Percentiles rank a stretch among this genome's conserved stretches.
These are phyloP conservation scores for Xestia ashworthii DNA, from an alignment of 2,888 invertebrate genomes.

Conservation along the genomic window DNA sequence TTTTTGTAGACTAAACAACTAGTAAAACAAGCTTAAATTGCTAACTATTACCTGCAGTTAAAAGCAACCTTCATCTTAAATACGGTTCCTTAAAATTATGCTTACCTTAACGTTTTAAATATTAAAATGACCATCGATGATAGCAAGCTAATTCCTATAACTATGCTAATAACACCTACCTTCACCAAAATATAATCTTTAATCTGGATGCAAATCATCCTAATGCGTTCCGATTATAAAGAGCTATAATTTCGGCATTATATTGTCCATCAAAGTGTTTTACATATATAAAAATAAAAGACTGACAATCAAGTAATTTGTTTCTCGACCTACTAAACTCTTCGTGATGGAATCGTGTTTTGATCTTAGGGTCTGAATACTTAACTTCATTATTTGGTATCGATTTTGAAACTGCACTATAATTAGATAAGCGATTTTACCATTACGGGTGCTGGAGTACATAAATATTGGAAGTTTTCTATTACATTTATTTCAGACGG, in stretches of 20 bases:
- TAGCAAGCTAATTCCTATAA: slow-evolving; percentile 88
- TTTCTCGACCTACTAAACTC: slow-evolving; percentile 88
- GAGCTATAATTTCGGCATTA: slow-evolving; percentile 90
- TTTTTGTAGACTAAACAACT: slow-evolving; percentile 69
- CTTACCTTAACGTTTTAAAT: slow-evolving; percentile 84
- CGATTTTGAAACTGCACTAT: slow-evolving; percentile 72
- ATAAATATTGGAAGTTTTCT: slow-evolving; percentile 22
- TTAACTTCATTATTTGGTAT: slow-evolving; percentile 78
- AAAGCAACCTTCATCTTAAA: slow-evolving; percentile 78
- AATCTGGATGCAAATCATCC: slow-evolving; percentile 90
- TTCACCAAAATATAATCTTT: slow-evolving; percentile 89
- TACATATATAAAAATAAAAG: slow-evolving; percentile 89
- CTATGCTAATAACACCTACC: slow-evolving; percentile 90
- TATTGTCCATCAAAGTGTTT: slow-evolving; percentile 90
- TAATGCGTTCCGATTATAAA: slow-evolving; percentile 90
- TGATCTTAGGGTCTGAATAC: slow-evolving; percentile 79
- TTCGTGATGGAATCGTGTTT: slow-evolving; percentile 85
- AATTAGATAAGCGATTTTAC: slow-evolving; percentile 62
- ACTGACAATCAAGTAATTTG: slow-evolving; percentile 89
- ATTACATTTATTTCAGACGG: slow-evolving; percentile 93
- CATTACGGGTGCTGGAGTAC: slow-evolving; percentile 13
- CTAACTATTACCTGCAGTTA: slow-evolving; percentile 73
- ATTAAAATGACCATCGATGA: slow-evolving; percentile 88
- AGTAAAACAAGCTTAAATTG: slow-evolving; percentile 73
- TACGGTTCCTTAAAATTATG: slow-evolving; percentile 80